Percentiles rank a stretch among this genome's conserved stretches.
phyloP scores from a whole-genome alignment of 2,888 invertebrate genomes.

The Zygothrica quintamaculata region DNA sequence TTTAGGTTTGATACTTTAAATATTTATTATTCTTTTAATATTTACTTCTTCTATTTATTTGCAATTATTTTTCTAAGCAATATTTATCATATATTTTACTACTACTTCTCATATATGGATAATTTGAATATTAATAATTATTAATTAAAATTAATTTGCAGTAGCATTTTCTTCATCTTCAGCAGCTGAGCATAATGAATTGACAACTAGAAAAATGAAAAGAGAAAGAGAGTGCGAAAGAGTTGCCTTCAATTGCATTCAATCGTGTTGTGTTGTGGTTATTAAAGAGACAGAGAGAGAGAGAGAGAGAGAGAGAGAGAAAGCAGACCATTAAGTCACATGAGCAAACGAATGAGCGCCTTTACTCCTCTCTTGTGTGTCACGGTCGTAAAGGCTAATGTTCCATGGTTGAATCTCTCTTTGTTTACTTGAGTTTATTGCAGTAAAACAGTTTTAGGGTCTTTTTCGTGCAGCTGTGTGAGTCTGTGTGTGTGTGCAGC shows the following conservation, averaged over 20 bases:
- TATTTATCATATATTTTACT: too few species aligned
- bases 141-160: conserved; percentile 77
- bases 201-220: background rate
- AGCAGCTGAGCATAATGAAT: too few species aligned
- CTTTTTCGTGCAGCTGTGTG: conserved; percentile 45
- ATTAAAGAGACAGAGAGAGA: too few species aligned
- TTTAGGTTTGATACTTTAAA: too few species aligned
- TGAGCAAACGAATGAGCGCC: conserved; percentile 36
- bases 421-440: conserved; percentile 81
- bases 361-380: conserved; percentile 1
- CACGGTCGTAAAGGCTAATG: conserved; percentile 51
- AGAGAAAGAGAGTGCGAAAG: conserved; percentile 32
- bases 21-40: too few species aligned
- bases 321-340: too few species aligned
- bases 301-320: too few species aligned
- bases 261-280: conserved; percentile 19
- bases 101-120: background rate
- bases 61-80: too few species aligned
- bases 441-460: conserved; percentile 77
- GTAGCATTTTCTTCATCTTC: conserved; percentile 51
- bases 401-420: conserved; percentile 48
- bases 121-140: conserved; percentile 61
- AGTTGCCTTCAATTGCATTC: background rate
- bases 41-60: too few species aligned
- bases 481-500: conserved; percentile 34